phyloP scores from a whole-genome alignment of 1,140 invertebrate species.

The Sycophila sp. region DNA sequence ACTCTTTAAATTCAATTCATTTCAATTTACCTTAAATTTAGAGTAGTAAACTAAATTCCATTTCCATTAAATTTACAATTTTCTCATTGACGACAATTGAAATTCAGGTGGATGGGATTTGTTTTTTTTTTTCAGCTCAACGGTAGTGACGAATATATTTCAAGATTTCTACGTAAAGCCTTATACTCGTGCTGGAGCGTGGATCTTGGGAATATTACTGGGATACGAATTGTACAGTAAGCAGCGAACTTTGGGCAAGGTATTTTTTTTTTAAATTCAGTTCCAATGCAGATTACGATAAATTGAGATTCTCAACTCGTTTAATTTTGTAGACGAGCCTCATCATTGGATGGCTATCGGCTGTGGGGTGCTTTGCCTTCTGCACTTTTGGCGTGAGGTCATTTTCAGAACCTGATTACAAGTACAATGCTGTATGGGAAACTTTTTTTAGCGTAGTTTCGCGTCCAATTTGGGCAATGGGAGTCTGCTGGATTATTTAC shows the following conservation, averaged over 20 bases:
- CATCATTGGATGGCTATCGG: not conserved
- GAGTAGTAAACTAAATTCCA: not conserved
- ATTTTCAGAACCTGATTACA: not conserved
- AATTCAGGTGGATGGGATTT: no score
- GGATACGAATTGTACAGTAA: slow-evolving; percentile 34
- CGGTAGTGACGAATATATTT: not conserved
- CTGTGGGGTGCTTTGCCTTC: not conserved
- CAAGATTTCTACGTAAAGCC: not conserved
- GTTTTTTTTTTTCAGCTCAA: not conserved
- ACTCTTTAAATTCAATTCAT: no score
- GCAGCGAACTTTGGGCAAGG: slow-evolving; percentile 23
- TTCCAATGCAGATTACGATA: not conserved
- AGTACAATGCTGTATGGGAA: slow-evolving; percentile 27
- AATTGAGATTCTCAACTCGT: not conserved
- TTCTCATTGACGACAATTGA: not conserved
- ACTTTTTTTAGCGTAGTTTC: slow-evolving; percentile 55
- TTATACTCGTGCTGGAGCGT: slow-evolving; percentile 26
- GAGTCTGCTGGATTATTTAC: slow-evolving; percentile 65
- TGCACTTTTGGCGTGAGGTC: not conserved
- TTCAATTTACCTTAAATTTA: not conserved
- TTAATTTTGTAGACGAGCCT: not conserved
- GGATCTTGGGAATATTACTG: slow-evolving; percentile 42
- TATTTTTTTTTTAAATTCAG: not conserved
- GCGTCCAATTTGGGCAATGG: slow-evolving; percentile 56
- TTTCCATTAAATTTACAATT: not conserved